Base-by-base conservation (phyloP, 2,888 invertebrate genomes). In the Zhengitettix transpicula region DNA sequence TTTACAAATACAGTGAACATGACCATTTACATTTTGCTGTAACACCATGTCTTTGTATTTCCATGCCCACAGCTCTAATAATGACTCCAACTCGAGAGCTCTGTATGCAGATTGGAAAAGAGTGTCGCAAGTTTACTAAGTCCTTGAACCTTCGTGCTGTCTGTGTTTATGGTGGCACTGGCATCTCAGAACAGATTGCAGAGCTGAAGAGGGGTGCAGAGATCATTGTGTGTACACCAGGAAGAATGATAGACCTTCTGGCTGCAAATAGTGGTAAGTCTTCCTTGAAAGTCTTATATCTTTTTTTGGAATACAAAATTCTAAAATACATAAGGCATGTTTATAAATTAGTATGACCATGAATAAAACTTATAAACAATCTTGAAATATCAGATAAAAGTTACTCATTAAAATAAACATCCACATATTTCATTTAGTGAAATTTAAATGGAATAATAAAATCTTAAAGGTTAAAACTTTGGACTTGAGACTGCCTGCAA, bases 191-290 rank as follows among this genome's bases (percentile, higher is more conserved):
- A 72, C 90, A 91, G 77, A 97, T 97, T 67, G 97, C 97, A 0
- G 97, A 97, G 71, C 71, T 98, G 63, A 98, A 97, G 72, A 81
- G 97, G 52, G 98, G 97, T 7, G 92, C 96, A 0, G 97, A 98
- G 74, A 93, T 99, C 66, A 94, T 99, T 66, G 98, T 99, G 0
- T 99, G 99, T 70, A 99, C 99, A 0, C 99, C 99, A 0, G 99
- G 99, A 0, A 81, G 99, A 56, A 99, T 99, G 99, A 99, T 99
- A 63, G 99, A 99, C 74, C 98, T 99, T 97, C 73, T 99, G 66
- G 95, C 98, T 0, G 99, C 98, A 0, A 99, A 99, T 73, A 93
- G 90, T 55, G 98, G 97, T 64, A 63, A 60, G 68, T 47, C n/a
- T 47, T 47, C 47, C 47, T 47, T 7, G 47, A 47, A 47, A n/a